Evolutionary conservation across 2,797 vertebrate species (phyloP).

Genomic region (Pygocentrus nattereri): DNA sequence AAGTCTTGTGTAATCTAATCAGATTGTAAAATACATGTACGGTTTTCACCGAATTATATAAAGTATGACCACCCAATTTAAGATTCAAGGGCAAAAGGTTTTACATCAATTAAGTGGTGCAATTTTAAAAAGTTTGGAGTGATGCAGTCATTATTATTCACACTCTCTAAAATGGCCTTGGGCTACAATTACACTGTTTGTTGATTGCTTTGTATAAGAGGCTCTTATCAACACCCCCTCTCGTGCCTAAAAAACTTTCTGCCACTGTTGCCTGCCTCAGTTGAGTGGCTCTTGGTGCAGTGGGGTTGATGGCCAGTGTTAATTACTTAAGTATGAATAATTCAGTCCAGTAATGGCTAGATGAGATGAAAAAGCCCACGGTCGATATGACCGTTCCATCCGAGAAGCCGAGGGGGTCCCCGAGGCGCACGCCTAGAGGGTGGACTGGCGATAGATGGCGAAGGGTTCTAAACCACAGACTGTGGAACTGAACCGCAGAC

Average conservation of each 20-base stretch:
- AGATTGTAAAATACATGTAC: not conserved
- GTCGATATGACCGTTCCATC: conserved; percentile 75
- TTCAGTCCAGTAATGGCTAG: conserved; percentile 74
- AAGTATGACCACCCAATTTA: conserved; percentile 2
- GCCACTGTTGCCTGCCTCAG: conserved; percentile 47
- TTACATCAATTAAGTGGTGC: conserved; percentile 35
- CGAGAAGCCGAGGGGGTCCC: conserved; percentile 71
- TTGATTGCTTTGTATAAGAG: conserved; percentile 46
- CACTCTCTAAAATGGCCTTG: conserved; percentile 28
- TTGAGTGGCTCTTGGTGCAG: conserved; percentile 62
- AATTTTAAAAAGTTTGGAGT: conserved; percentile 50
- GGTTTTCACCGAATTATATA: not conserved
- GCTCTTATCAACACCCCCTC: conserved; percentile 54
- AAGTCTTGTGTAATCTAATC: not conserved
- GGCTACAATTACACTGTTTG: conserved; percentile 55
- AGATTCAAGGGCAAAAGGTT: conserved; percentile 30
- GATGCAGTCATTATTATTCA: conserved; percentile 40
- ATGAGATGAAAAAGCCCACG: conserved; percentile 74
- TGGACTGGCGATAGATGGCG: conserved; percentile 49
- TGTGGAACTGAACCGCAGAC: conserved; percentile 56
- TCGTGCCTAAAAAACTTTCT: conserved; percentile 46
- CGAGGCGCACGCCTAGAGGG: conserved; percentile 39
- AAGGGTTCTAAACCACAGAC: conserved; percentile 64
- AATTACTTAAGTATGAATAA: conserved; percentile 80
- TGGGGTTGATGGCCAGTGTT: conserved; percentile 69